Percentiles rank a stretch among this genome's conserved stretches.
Conservation (phyloP, 2,797 vertebrate genomes). For the Halcyon badia region DNA sequence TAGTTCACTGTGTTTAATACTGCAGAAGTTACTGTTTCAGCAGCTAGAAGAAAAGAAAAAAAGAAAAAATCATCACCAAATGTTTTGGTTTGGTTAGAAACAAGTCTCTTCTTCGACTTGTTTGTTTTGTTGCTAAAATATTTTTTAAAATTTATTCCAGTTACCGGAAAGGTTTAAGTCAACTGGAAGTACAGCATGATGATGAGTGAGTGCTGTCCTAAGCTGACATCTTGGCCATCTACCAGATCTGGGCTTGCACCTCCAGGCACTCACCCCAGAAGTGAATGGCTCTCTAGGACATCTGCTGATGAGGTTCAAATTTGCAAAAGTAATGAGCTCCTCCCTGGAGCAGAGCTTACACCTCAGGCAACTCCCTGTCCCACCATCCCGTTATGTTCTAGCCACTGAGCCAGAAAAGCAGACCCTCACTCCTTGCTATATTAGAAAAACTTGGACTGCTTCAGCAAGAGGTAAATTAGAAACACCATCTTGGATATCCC, state of each 20-base stretch:
- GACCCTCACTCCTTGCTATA: background rate
- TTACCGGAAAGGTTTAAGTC: background rate
- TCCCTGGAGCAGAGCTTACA: background rate
- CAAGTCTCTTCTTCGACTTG: background rate
- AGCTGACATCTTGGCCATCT: background rate
- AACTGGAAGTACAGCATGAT: background rate
- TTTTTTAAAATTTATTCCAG: background rate
- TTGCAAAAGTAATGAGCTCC: background rate
- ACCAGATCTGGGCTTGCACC: background rate
- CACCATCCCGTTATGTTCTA: background rate
- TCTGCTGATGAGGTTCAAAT: background rate
- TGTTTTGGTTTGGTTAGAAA: background rate
- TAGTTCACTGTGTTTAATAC: background rate
- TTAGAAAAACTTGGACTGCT: background rate
- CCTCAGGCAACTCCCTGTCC: background rate
- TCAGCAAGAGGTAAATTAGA: background rate
- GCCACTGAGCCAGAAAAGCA: background rate
- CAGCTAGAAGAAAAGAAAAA: background rate
- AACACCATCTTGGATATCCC: background rate
- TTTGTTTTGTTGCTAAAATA: slow-evolving; percentile 17
- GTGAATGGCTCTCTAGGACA: background rate
- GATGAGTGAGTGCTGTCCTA: slow-evolving; percentile 19
- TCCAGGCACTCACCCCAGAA: background rate
- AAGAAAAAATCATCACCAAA: background rate
- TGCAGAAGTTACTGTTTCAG: background rate